A percentile compares a stretch with the other conserved stretches of the same genome.
Evolutionary conservation across 2,113 vertebrate genomes (phyloP).

Genomic region (Empidonax traillii): DNA sequence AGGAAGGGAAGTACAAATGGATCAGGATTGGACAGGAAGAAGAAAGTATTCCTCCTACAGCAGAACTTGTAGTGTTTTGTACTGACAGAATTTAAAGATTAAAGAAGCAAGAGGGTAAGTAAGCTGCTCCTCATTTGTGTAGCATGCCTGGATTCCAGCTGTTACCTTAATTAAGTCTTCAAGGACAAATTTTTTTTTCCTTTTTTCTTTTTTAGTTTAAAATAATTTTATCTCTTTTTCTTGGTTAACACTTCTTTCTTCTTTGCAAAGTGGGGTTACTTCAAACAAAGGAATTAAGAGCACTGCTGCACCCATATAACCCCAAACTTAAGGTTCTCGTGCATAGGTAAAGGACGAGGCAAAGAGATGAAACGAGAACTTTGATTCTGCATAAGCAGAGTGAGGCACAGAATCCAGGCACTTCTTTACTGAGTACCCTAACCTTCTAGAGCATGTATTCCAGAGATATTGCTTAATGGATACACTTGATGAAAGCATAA

Average conservation of each 20-base stretch:
- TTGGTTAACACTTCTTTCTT: background rate
- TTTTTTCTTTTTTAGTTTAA: background rate
- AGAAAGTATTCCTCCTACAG: background rate
- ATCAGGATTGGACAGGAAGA: background rate
- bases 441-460: background rate
- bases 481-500: background rate
- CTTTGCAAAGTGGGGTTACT: background rate
- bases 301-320: rapidly evolving
- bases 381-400: background rate
- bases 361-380: background rate
- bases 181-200: background rate
- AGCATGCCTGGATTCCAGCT: background rate
- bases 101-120: background rate
- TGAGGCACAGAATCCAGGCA: background rate
- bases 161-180: background rate
- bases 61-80: background rate
- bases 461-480: background rate
- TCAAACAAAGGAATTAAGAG: background rate
- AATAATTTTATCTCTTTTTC: background rate
- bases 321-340: background rate
- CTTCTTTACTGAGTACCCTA: background rate
- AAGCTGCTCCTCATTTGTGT: background rate
- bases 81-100: background rate
- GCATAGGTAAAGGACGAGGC: background rate
- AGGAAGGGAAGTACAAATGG: background rate